Evolutionary conservation across 2,113 vertebrate genomes (phyloP), one percentile per base, ranked within the genome.

Genomic region (Paralichthys olivaceus): DNA sequence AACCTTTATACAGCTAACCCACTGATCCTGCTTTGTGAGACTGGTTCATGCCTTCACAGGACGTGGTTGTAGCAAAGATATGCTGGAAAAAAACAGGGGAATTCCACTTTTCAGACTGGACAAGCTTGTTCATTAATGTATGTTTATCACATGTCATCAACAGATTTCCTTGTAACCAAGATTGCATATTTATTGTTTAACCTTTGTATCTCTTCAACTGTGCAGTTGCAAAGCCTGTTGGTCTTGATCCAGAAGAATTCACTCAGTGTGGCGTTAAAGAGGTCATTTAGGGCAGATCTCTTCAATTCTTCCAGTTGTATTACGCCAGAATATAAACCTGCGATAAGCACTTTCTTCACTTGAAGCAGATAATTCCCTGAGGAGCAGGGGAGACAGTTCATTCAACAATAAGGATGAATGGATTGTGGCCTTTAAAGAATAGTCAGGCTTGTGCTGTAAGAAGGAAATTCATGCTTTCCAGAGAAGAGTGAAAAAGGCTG

Each of bases 271-370:
- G 20, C 12, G 40, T 74, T 81, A 20, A 64, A 69, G 23, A 26
- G 40, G 62, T 64, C 55, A 8, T 77, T 68, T 57, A 60, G 66
- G 54, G 14, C 54, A 80, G 67, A 64, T 83, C 60, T 61, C 54
- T 81, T 63, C 0, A 7, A 54, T 83, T 13, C 57, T 29, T 89
- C 54, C 45, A 75, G 66, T 65, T 72, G 22, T 73, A 34, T 76
- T 71, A 61, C 71, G 67, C 77, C 72, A 63, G 71, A 90, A 89
- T 29, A 90, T 84, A 89, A 84, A 88, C 67, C 56, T 49, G 23
- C 72, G 54, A 56, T 67, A 37, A 71, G 20, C 26, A 8, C n/a
- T 20, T 34, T 65, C 15, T 62, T 19, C 19, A n/a, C 25, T 65
- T 63, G 17, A 45, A 53, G 56, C 69, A 63, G 54, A 56, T 29